Evolutionary conservation across 92 coral and sea anemone species (phyloP), one percentile per base, ranked within the genome.

Genomic region (Zoanthus gigantus): DNA sequence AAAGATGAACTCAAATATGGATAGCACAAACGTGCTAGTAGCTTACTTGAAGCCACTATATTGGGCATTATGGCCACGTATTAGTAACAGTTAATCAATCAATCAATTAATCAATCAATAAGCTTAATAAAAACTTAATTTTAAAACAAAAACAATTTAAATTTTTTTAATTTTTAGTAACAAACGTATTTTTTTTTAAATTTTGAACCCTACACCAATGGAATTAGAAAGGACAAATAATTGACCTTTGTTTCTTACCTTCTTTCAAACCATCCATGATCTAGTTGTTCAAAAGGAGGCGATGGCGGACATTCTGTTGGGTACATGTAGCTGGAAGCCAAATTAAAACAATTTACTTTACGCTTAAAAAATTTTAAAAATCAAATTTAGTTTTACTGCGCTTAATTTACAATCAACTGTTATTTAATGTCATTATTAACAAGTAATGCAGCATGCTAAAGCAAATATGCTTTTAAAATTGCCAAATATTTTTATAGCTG

Each of bases 301-400:
- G 99, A 97, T 37, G 99, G 99, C 58, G 99, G 99, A 68, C 99
- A 97, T 90, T 97, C 99, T 9, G 98, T 83, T 72, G 96, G 93
- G 56, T 82, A 87, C 76, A 94, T 87, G 87, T 80, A 73, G 75
- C 89, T 72, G 47, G 74, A 69, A 69, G 46, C 74, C 42, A 30
- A 30, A 30, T 69, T 30, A 8, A 69, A 69, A 69, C 74, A 17
- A 77, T 42, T 77, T 71, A 61, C 68, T 8, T 0, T 13, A 71
- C 9, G 46, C 9, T 29, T 13, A 69, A 69, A 69, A 14, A 17
- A 69, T 2, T 47, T 18, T 46, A 10, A 12, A 31, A 50, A 48
- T 78, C 82, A 74, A 53, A 46, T 13, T 48, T 45, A 75, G 34
- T 28, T 73, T 44, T 73, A 73, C 7, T 23, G 53, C 61, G 30